Conservation (phyloP, 2,797 vertebrate genomes). For the Chelonia mydas region DNA sequence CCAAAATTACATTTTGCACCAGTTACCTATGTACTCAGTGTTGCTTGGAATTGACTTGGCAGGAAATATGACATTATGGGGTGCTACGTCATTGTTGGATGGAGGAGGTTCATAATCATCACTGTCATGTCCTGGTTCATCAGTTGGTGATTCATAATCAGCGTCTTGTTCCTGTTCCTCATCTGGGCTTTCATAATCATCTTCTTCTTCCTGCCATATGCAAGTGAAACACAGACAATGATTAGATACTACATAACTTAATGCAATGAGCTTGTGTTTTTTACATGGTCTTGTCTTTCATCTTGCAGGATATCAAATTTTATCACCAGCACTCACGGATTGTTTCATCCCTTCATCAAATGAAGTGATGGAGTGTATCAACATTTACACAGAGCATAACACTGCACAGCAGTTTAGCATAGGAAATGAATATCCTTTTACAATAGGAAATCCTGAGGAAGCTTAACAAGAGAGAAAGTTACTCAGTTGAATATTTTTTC, state of each 20-base stretch:
- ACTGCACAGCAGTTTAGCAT: neutral
- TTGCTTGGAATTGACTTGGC: constrained; percentile 82
- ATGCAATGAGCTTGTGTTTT: neutral
- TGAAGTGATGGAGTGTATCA: neutral
- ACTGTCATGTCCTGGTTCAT: constrained; percentile 77
- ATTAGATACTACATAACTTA: neutral
- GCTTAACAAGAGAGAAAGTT: neutral
- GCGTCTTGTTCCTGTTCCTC: constrained; percentile 77
- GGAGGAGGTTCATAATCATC: constrained; percentile 94
- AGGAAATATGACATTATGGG: constrained; percentile 82
- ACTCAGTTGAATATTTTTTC: neutral
- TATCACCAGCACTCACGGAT: neutral
- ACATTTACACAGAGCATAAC: rapidly evolving
- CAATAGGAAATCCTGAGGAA: neutral
- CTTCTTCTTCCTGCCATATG: constrained; percentile 81
- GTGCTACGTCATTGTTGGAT: constrained; percentile 84
- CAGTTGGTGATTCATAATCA: constrained; percentile 91
- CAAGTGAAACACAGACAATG: neutral
- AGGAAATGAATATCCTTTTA: neutral
- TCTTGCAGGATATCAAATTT: neutral
- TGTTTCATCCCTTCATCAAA: neutral
- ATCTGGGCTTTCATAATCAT: constrained; percentile 93
- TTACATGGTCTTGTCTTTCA: neutral
- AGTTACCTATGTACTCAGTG: constrained; percentile 89
- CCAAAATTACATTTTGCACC: neutral